Base-by-base conservation (phyloP, 30 jellyfish, hydroid and myxozoan genomes). In the Sanderia malayensis region DNA sequence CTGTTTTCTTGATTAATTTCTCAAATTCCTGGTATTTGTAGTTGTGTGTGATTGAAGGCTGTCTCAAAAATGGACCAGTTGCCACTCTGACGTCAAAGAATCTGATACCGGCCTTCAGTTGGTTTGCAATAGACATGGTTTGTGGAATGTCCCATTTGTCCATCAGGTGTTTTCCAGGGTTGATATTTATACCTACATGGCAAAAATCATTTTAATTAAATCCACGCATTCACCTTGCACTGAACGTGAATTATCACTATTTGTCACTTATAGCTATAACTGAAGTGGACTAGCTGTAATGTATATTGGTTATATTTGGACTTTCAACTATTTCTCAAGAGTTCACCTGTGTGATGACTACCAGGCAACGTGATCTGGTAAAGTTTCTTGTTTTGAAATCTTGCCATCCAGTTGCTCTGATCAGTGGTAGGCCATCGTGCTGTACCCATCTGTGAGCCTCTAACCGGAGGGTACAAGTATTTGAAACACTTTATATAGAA, bases 331-430 rank as follows among this genome's bases (percentile, higher is more conserved):
- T n/a, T n/a, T n/a, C n/a, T n/a, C n/a, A n/a, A n/a, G n/a, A n/a
- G n/a, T n/a, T n/a, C 13, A 69, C 81, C 81, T 34, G 81, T 17
- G 23, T 69, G 81, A 44, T 69, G 81, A 44, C 81, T 69, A 33
- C 81, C 81, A 34, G 81, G 81, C 61, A 69, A 7, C 33, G 44
- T 23, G 34, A 69, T 69, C 10, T 44, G 24, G 20, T 69, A 6
- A 10, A 69, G 70, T n/a, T 2, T 44, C 26, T 29, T 69, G 34
- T 37, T 1, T 25, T 69, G 74, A 33, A 15, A 41, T 27, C 32
- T 69, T 29, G 47, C 61, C 81, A 69, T 69, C 81, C 81, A 69
- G 34, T 69, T 26, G 45, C 49, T 46, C 17, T 34, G 47, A 21
- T 26, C 70, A 4, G 69, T 18, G 29, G 27, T 69, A 7, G 81